phyloP scores from a whole-genome alignment of 1,140 invertebrate genomes.

The Procambarus virginalis region DNA sequence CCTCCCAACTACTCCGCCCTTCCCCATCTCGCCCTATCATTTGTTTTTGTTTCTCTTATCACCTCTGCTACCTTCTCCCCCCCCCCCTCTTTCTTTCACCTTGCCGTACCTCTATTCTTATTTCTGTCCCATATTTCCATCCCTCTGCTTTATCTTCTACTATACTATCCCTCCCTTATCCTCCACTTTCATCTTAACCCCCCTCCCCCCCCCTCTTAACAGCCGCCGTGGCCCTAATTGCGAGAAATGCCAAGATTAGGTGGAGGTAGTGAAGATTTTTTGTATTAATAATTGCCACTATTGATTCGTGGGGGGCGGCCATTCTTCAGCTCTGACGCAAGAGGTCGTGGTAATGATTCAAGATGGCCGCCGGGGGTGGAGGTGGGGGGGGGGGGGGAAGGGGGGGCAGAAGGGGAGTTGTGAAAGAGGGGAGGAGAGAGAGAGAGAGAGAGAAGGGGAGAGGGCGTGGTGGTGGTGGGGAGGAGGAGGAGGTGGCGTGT shows the following conservation, averaged over 20 bases:
- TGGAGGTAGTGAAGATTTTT: neutral
- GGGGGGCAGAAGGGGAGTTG: neutral
- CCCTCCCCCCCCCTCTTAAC: neutral
- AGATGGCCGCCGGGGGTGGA: neutral
- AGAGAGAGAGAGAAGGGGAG: too few relatives aligned
- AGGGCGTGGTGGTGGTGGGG: neutral
- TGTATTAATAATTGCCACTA: conserved; percentile 5
- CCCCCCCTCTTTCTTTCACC: too few relatives aligned
- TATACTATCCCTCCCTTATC: too few relatives aligned
- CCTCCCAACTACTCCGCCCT: too few relatives aligned
- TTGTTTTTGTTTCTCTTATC: neutral
- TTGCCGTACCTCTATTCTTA: too few relatives aligned
- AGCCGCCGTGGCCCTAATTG: neutral
- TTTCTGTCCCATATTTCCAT: too few relatives aligned
- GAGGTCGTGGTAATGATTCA: neutral
- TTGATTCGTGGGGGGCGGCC: neutral
- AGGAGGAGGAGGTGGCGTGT: neutral
- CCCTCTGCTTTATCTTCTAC: too few relatives aligned
- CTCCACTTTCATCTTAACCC: neutral
- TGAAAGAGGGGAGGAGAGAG: neutral
- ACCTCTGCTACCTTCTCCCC: too few relatives aligned
- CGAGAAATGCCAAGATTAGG: neutral
- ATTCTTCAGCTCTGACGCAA: neutral
- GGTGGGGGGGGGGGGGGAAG: neutral
- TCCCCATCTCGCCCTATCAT: neutral